These are phyloP conservation scores for Drosophila parabipectinata DNA, from an alignment of 1,140 invertebrate species.

Conservation along the genomic window DNA sequence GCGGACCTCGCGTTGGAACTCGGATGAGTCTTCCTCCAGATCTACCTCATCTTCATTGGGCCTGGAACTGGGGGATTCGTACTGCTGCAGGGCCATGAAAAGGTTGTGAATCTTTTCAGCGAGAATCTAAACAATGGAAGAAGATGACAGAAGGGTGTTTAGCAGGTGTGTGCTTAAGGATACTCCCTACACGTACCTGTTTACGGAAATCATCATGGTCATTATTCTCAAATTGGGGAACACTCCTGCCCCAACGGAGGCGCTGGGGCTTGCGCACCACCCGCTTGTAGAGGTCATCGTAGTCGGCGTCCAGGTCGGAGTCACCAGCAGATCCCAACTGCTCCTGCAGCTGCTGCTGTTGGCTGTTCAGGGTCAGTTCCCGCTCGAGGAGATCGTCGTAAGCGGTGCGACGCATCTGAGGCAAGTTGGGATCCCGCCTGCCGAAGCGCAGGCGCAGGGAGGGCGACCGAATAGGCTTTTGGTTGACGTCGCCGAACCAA, in stretches of 20 bases:
- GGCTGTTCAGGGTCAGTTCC: constrained; percentile 58
- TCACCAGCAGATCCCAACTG: constrained; percentile 21
- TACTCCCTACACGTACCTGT: neutral
- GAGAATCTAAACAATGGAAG: constrained; percentile 19
- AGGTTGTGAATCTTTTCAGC: constrained; percentile 56
- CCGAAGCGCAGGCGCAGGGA: constrained; percentile 87
- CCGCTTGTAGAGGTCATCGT: constrained; percentile 57
- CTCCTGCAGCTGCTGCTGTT: constrained; percentile 26
- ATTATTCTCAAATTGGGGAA: constrained; percentile 36
- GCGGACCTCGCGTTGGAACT: constrained; percentile 73
- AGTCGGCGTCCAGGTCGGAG: constrained; percentile 43
- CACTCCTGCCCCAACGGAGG: constrained; percentile 75
- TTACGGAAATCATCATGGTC: constrained; percentile 24
- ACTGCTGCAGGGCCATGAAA: constrained; percentile 55
- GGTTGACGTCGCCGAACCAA: constrained; percentile 83
- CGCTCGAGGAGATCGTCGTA: constrained; percentile 70
- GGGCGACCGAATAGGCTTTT: constrained; percentile 86
- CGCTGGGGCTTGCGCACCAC: constrained; percentile 76
- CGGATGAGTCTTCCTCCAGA: constrained; percentile 39
- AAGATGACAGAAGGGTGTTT: neutral
- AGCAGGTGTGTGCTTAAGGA: too few species aligned
- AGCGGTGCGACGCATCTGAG: constrained; percentile 72
- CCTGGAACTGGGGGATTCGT: constrained; percentile 12
- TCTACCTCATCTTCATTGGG: constrained; percentile 31
- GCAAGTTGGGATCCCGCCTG: constrained; percentile 86